These are phyloP conservation scores for Clupea harengus DNA, from an alignment of 2,113 vertebrate genomes.

Conservation along the genomic window DNA sequence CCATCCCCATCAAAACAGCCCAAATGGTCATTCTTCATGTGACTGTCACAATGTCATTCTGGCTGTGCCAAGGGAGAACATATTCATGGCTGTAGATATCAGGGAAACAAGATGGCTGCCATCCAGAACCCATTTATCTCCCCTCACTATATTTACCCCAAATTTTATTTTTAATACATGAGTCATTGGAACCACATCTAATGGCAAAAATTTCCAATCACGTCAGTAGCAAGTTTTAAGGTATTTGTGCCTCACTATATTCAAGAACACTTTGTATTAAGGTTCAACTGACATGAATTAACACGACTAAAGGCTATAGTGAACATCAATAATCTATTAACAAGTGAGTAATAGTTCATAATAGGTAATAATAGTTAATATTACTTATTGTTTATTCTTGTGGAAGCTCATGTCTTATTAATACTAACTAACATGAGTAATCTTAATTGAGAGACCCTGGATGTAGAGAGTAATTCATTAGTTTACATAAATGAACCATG, in stretches of 20 bases:
- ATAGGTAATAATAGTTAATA: not conserved
- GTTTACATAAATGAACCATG: too few species aligned
- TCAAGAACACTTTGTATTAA: not conserved
- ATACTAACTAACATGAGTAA: too few species aligned
- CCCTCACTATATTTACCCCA: not conserved
- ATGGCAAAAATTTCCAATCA: not conserved
- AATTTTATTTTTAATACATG: not conserved
- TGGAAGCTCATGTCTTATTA: too few species aligned
- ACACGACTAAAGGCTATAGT: not conserved
- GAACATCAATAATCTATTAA: not conserved
- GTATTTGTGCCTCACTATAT: not conserved
- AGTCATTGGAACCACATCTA: not conserved
- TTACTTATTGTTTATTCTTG: not conserved
- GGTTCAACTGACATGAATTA: not conserved
- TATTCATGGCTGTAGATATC: slow-evolving; percentile 2
- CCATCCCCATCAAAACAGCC: slow-evolving; percentile 4
- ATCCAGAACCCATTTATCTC: slow-evolving; percentile 11
- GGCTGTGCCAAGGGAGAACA: not conserved
- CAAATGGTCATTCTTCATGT: slow-evolving; percentile 15
- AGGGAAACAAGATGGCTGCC: slow-evolving; percentile 7
- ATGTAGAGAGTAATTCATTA: not conserved
- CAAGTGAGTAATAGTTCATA: not conserved
- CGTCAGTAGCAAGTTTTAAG: not conserved
- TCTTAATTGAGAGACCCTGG: not conserved
- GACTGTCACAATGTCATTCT: slow-evolving; percentile 14